Evolutionary conservation across 2,113 vertebrate genomes (phyloP), one percentile per base, ranked within the genome.

Genomic region (Cyphomyrus discorhynchus): DNA sequence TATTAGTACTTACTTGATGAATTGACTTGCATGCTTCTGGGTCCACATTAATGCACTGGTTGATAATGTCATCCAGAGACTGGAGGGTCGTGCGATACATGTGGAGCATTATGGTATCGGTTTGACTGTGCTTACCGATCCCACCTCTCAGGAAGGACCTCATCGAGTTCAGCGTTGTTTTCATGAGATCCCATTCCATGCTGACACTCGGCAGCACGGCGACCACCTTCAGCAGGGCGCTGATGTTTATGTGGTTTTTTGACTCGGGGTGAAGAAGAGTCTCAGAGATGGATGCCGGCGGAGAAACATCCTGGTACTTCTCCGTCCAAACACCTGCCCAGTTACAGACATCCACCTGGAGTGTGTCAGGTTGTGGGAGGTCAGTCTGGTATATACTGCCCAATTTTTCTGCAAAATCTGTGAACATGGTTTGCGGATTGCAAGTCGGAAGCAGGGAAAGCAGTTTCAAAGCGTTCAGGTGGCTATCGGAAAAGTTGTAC

Each of bases 301-400:
- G 97, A 62, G 97, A 96, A 24, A 96, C 95, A 50, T 99, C 97
- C 92, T 98, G 98, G 46, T 97, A 97, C 90, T 98, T 95, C 92
- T 99, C 98, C 46, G 96, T 96, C 98, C 98, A 99, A 62, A 98
- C 97, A 31, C 97, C 94, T 13, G 97, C 96, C 98, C 98, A 99
- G 56, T 97, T 95, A 17, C 97, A 97, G 86, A 99, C 96, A 88
- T 99, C 97, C 3, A 96, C 97, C 42, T 98, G 97, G 0, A 97
- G 96, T 0, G 96, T 96, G 56, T 99, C 98, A 0, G 97, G 97
- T 19, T 98, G 98, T 31, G 97, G 96, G 19, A 98, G 94, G 90
- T 98, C 98, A 9, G 96, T 95, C 89, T 96, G 96, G 92, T 97
- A 98, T 92, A 97, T 94, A 88, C 97, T 96, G 86, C 97, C 96